These are phyloP conservation scores for Montipora efflorescens DNA, from an alignment of 64 coral and sea anemone genomes.

Conservation along the genomic window DNA sequence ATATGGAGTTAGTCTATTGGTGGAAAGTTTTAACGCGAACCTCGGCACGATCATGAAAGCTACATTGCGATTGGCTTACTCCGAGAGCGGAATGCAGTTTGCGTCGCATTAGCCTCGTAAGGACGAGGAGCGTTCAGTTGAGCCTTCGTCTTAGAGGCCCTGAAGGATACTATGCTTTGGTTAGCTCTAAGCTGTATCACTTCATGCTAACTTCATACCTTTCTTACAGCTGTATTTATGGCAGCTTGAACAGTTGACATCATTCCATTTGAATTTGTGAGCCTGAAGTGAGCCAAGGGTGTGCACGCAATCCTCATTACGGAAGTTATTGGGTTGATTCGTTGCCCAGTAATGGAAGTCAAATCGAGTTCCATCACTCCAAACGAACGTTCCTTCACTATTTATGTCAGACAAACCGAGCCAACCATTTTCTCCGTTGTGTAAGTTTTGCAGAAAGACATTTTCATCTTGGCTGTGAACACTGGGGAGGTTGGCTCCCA, in stretches of 20 bases:
- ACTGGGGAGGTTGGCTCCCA: conserved; percentile 40
- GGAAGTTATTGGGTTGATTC: conserved; percentile 8
- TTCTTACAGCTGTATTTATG: conserved; percentile 61
- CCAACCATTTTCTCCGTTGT: conserved; percentile 38
- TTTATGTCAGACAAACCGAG: conserved; percentile 48
- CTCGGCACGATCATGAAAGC: no score
- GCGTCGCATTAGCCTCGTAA: no score
- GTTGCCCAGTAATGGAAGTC: conserved; percentile 60
- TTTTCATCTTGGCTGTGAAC: conserved; percentile 54
- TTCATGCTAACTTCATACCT: conserved; percentile 29
- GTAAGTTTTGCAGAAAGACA: conserved; percentile 50
- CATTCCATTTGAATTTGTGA: conserved; percentile 40
- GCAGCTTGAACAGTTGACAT: conserved; percentile 46
- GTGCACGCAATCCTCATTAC: conserved; percentile 47
- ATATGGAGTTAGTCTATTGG: no score
- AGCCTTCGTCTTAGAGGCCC: no score
- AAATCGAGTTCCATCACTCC: not conserved
- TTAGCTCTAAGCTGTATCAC: no score
- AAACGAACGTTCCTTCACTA: conserved; percentile 35
- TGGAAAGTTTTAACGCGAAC: no score
- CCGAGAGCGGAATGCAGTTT: no score
- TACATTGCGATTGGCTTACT: no score
- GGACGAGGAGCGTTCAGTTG: no score
- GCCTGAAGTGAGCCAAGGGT: conserved; percentile 13
- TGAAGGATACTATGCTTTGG: no score